These are phyloP conservation scores for Megastigmus dorsalis DNA, from an alignment of 2,888 invertebrate genomes.

Conservation along the genomic window DNA sequence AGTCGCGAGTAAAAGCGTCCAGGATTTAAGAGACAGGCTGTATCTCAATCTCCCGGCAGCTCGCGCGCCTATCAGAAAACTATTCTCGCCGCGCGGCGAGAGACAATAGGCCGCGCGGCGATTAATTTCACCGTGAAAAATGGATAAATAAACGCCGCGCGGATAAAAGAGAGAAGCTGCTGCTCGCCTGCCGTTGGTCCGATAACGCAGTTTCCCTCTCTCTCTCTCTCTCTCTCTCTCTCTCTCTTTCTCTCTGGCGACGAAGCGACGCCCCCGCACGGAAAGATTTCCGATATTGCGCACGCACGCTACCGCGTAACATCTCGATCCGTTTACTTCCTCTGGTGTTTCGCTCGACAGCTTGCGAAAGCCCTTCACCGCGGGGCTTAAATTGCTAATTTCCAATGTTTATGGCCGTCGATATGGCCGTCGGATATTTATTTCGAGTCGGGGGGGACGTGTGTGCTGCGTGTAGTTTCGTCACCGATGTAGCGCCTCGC, in stretches of 20 bases:
- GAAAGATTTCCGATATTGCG: conserved; percentile 36
- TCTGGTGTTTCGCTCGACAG: not conserved
- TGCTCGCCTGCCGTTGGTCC: too few species aligned
- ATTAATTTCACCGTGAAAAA: conserved; percentile 47
- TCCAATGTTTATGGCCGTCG: conserved; percentile 14
- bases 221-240: too few species aligned
- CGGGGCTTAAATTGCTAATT: conserved; percentile 11
- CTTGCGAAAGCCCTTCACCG: too few species aligned
- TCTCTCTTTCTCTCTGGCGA: too few species aligned
- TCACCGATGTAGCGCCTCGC: too few species aligned
- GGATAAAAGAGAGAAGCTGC: conserved; percentile 18
- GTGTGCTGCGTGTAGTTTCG: not conserved
- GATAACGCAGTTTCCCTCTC: too few species aligned
- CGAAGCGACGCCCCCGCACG: conserved; percentile 50
- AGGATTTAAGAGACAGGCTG: conserved; percentile 46
- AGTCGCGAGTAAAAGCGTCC: conserved; percentile 23
- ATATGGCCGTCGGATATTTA: too few species aligned
- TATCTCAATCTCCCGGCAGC: conserved; percentile 45
- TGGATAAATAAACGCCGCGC: conserved; percentile 4
- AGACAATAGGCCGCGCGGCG: conserved; percentile 44
- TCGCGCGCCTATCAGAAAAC: conserved; percentile 15
- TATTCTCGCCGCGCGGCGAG: conserved; percentile 22
- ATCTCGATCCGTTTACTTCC: conserved; percentile 38
- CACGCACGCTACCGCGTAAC: conserved; percentile 44
- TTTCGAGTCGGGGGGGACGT: not conserved